Conservation (phyloP, 2,797 vertebrate genomes). For the Gallirallus australis region DNA sequence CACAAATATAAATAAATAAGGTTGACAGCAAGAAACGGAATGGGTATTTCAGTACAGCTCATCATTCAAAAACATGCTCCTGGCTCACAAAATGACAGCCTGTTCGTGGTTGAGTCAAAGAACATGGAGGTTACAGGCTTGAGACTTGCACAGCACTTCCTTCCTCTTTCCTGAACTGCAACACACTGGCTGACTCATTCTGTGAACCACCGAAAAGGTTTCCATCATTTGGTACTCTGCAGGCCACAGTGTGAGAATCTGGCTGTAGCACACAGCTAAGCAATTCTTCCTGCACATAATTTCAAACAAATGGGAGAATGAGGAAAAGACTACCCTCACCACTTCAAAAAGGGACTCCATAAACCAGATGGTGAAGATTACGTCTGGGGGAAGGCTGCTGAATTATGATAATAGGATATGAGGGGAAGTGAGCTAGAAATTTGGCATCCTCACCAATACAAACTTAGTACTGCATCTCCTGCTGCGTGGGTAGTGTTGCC, state of each 20-base stretch:
- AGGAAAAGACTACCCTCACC: neutral
- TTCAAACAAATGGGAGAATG: conserved; percentile 32
- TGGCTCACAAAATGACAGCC: neutral
- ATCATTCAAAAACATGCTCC: neutral
- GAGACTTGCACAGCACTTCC: neutral
- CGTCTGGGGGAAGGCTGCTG: neutral
- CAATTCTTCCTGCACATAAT: conserved; percentile 15
- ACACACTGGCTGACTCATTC: neutral
- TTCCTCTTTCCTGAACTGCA: neutral
- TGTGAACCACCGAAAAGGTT: neutral
- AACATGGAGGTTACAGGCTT: neutral
- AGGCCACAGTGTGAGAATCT: neutral
- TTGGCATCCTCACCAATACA: neutral
- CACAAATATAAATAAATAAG: neutral
- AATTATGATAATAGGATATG: neutral
- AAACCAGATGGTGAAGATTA: conserved; percentile 1
- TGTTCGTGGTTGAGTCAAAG: neutral
- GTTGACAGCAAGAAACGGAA: neutral
- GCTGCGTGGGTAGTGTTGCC: neutral
- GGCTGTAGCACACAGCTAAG: neutral
- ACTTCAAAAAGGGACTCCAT: conserved; percentile 46
- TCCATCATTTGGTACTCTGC: neutral
- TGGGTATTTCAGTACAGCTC: neutral
- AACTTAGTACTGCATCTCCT: neutral
- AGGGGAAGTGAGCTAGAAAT: neutral